These are phyloP conservation scores for Yponomeuta malinellus DNA, from an alignment of 2,888 invertebrate species.

Conservation along the genomic window DNA sequence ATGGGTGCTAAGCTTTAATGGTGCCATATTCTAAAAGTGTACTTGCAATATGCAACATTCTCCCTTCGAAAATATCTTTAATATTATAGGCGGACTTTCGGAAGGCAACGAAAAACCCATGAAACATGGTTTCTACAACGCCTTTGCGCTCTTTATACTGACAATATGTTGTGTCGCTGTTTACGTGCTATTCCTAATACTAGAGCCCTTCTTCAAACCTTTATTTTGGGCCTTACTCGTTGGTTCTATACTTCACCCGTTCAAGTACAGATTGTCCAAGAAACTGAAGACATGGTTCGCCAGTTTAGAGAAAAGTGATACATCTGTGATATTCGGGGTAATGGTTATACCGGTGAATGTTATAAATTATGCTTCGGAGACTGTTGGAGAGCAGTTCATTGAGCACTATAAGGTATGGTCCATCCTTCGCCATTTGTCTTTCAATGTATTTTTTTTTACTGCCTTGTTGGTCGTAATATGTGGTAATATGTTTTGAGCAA, in stretches of 20 bases:
- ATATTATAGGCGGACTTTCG: constrained; percentile 80
- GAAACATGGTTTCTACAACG: constrained; percentile 93
- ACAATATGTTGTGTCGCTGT: constrained; percentile 80
- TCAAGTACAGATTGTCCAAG: constrained; percentile 88
- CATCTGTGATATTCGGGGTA: constrained; percentile 77
- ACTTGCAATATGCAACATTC: constrained; percentile 64
- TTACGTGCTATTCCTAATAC: constrained; percentile 87
- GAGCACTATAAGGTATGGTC: constrained; percentile 74
- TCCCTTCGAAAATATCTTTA: constrained; percentile 81
- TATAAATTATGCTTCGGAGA: constrained; percentile 84
- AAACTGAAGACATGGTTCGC: constrained; percentile 87
- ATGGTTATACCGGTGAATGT: constrained; percentile 84
- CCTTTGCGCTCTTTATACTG: constrained; percentile 86
- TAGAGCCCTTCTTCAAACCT: constrained; percentile 95
- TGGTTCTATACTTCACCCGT: constrained; percentile 97
- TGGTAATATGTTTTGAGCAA: no score
- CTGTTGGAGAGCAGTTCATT: constrained; percentile 81
- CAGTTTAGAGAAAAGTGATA: constrained; percentile 78
- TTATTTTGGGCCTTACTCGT: constrained; percentile 96
- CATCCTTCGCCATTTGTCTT: not conserved
- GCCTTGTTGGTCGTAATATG: no score
- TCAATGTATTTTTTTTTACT: not conserved
- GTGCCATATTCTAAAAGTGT: not conserved
- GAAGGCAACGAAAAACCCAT: constrained; percentile 91
- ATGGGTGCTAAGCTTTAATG: not conserved